Evolutionary conservation across 2,113 vertebrate species (phyloP), one percentile per base, ranked within the genome.

Genomic region (Syngnathus scovelli): DNA sequence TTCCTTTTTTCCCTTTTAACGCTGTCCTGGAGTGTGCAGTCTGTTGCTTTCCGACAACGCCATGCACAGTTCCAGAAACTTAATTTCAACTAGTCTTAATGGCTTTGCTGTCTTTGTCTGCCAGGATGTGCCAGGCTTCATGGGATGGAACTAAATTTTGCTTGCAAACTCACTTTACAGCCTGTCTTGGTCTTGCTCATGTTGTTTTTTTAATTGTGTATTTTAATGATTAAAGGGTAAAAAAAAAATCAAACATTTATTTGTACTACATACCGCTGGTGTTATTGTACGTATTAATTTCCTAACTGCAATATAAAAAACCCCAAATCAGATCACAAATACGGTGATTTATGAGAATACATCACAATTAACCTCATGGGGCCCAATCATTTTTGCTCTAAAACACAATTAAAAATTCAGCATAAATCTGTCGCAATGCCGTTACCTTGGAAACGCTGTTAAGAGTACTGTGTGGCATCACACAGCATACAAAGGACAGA

Each of bases 21-120:
- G 56, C 13, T 49, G 38, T 67, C n/a, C 58, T 33, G 0, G 16
- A 68, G 55, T 61, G 58, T 64, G 23, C 23, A 43, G 61, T 61
- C 54, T 23, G 37, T 70, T 38, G 56, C 44, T 43, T 78, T 41
- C 55, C 49, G 68, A 84, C 63, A 78, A 76, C 81, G 64, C 61
- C 80, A 83, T 85, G 72, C 78, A 74, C 64, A 41, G 39, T 82
- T 72, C 72, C 63, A 68, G 70, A 12, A 79, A 61, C 62, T 62
- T 84, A 69, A 78, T 76, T 66, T 80, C 36, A 77, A 78, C 49
- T 62, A 6, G 43, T 66, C 27, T 21, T 78, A 74, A 78, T 59
- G 11, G 69, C 67, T 76, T 72, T 78, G 54, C 66, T 74, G 52
- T 65, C 63, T 81, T 78, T 82, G 69, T 79, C 74, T 77, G 68